Evolutionary conservation across 2,113 vertebrate species (phyloP).

Genomic region (Sigmodon hispidus): DNA sequence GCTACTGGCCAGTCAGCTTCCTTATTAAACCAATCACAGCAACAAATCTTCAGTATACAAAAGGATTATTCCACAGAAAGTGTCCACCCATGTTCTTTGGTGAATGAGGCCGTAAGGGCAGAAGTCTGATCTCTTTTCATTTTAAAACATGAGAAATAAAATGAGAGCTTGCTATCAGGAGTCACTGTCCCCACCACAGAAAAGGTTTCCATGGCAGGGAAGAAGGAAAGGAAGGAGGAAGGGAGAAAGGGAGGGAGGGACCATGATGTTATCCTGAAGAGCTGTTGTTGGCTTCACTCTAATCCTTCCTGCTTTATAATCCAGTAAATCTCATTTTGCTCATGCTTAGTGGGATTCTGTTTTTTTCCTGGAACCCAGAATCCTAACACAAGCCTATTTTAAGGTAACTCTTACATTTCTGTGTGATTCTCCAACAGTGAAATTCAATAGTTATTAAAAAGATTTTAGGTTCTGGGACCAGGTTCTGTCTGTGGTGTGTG

Average conservation of each 20-base stretch:
- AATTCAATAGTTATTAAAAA: conserved; percentile 26
- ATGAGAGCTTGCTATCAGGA: background rate
- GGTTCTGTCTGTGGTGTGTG: too few relatives aligned
- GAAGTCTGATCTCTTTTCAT: background rate
- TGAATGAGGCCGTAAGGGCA: background rate
- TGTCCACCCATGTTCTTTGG: background rate
- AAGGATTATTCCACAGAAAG: too few relatives aligned
- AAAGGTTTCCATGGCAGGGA: background rate
- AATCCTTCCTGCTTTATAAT: background rate
- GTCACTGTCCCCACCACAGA: background rate
- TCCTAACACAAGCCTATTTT: conserved; percentile 20
- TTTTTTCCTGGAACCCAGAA: background rate
- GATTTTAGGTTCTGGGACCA: too few relatives aligned
- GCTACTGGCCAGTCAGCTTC: too few relatives aligned
- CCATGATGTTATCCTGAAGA: background rate
- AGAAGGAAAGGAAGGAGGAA: background rate
- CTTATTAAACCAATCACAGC: too few relatives aligned
- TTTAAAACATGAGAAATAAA: conserved; percentile 55
- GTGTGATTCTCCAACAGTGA: background rate
- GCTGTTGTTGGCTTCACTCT: background rate
- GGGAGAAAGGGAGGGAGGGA: background rate
- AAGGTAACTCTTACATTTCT: background rate
- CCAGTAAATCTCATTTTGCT: conserved; percentile 2
- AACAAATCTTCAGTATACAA: too few relatives aligned
- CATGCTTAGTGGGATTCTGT: conserved; percentile 3